These are phyloP conservation scores for Troglohyphantes excavatus DNA, from an alignment of 2,888 invertebrate genomes.

Conservation along the genomic window DNA sequence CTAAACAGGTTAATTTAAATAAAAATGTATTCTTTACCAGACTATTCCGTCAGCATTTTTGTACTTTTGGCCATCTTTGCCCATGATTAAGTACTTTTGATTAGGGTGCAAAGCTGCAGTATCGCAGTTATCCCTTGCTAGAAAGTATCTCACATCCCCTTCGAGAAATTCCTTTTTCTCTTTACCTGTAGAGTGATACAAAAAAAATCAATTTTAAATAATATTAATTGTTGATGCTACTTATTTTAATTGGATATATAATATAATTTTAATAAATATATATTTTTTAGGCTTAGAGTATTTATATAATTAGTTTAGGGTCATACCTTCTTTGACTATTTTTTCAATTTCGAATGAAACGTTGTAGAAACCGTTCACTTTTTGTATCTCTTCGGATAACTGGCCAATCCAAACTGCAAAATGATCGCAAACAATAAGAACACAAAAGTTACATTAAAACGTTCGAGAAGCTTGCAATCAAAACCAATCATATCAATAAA, in stretches of 20 bases:
- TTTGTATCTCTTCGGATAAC: neutral
- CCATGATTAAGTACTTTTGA: conserved; percentile 46
- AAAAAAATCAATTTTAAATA: too few species aligned
- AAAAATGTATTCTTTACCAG: conserved; percentile 38
- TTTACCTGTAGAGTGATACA: conserved; percentile 16
- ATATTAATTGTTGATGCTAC: too few species aligned
- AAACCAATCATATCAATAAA: too few species aligned
- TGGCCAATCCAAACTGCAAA: conserved; percentile 60
- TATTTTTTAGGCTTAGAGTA: neutral
- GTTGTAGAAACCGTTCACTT: conserved; percentile 48
- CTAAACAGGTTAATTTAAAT: too few species aligned
- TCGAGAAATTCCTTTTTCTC: conserved; percentile 41
- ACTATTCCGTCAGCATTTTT: conserved; percentile 44
- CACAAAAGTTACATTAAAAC: too few species aligned
- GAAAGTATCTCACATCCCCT: conserved; percentile 29
- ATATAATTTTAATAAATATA: neutral
- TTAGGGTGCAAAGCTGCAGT: conserved; percentile 2
- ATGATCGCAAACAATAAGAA: neutral
- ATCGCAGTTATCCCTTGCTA: conserved; percentile 51
- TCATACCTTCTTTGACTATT: conserved; percentile 59
- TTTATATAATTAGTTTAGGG: neutral
- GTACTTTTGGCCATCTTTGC: conserved; percentile 68
- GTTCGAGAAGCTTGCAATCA: too few species aligned
- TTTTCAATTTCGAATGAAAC: conserved; percentile 45
- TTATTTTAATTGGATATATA: too few species aligned